These are phyloP conservation scores for Propithecus coquereli DNA, from an alignment of 2,113 vertebrate species.

Conservation along the genomic window DNA sequence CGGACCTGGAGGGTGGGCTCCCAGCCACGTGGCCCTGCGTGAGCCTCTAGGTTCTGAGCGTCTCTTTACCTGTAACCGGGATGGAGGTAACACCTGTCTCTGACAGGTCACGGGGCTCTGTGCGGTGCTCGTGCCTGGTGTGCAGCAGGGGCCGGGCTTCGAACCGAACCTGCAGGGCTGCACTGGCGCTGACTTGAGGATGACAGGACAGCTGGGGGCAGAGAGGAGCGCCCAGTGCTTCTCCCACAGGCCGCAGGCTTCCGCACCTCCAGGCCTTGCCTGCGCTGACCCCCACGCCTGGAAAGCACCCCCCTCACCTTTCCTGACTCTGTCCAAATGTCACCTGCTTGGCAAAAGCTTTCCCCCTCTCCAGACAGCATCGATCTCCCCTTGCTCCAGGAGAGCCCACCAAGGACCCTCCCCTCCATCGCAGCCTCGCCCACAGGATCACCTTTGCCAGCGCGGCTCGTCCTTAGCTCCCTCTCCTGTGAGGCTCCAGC, in stretches of 20 bases:
- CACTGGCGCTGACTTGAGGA: not conserved
- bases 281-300: not conserved
- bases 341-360: not conserved
- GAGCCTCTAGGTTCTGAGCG: not conserved
- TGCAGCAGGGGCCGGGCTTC: not conserved
- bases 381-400: not conserved
- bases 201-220: not conserved
- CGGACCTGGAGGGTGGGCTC: not conserved
- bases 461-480: too few relatives aligned
- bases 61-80: not conserved
- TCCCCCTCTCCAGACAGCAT: not conserved
- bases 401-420: too few relatives aligned
- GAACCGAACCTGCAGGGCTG: not conserved
- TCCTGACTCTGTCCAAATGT: not conserved
- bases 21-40: not conserved
- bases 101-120: not conserved
- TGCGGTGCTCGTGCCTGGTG: not conserved
- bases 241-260: not conserved
- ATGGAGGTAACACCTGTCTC: not conserved
- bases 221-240: rapidly evolving
- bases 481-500: not conserved
- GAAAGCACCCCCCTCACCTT: not conserved
- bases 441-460: too few relatives aligned
- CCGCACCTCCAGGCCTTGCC: not conserved
- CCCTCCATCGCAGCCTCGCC: too few relatives aligned